Evolutionary conservation across 2,888 invertebrate genomes (phyloP), one percentile per base, ranked within the genome.

Genomic region (Meta bourneti): DNA sequence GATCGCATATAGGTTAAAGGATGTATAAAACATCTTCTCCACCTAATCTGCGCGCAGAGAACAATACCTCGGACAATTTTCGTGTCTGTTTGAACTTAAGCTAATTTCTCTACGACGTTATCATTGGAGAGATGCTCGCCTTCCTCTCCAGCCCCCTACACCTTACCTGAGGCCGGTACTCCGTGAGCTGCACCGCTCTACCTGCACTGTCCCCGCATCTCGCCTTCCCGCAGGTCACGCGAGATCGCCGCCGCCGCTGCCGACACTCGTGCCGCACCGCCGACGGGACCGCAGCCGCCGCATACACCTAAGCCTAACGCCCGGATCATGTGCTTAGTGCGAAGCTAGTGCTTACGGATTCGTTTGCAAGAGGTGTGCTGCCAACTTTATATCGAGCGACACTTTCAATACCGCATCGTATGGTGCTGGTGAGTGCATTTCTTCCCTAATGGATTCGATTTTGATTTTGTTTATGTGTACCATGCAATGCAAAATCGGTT

Each of bases 381-480:
- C n/a, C 51, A 19, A 52, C 34, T 54, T 78, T 80, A n/a, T 6
- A 80, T 13, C 7, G 82, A 69, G 81, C 7, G 88, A 77, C n/a
- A 20, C n/a, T 48, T 69, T 74, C 20, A 71, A 74, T 69, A 74
- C 7, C 84, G 84, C 79, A 79, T 84, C 90, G 90, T 74, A 90
- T 90, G 90, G 90, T 90, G 90, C 90, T 90, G 90, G 90, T 90
- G 74, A 84, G 90, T 34, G 34, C 34, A 34, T 34, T 34, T 34
- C 34, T 34, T 34, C 34, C 34, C 34, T n/a, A n/a, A n/a, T n/a
- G n/a, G 7, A 49, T 6, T 19, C 1, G 13, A 20, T 83, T n/a
- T 79, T 19, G 52, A 19, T 19, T 54, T 19, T 79, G 8, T 79
- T 79, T 11, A 54, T 79, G 6, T 49, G n/a, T n/a, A n/a, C n/a